Evolutionary conservation across 2,113 vertebrate genomes (phyloP).

Genomic region (Zosterops pallidus): DNA sequence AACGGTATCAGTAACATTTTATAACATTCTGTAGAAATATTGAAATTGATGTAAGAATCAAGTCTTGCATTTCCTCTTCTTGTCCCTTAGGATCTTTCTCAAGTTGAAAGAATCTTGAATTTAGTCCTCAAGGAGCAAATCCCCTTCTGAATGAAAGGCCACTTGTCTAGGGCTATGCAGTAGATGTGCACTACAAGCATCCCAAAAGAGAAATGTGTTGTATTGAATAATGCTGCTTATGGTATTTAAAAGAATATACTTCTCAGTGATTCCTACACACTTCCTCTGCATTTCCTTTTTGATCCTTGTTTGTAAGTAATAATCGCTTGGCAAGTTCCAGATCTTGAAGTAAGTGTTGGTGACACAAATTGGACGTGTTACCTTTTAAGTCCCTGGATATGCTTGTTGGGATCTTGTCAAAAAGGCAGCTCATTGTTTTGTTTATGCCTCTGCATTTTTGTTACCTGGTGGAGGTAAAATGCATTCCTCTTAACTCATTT

Average conservation of each 20-base stretch:
- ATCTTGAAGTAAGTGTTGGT: neutral
- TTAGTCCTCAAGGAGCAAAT: neutral
- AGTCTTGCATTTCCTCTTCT: neutral
- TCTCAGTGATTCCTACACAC: neutral
- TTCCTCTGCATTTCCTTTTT: neutral
- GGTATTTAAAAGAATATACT: neutral
- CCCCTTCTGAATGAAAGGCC: neutral
- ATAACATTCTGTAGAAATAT: neutral
- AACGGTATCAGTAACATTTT: neutral
- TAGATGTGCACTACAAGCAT: neutral
- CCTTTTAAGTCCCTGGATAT: neutral
- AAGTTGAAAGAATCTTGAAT: neutral
- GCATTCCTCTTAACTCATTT: neutral
- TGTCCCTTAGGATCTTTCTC: neutral
- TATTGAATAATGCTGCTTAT: neutral
- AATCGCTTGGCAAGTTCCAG: neutral
- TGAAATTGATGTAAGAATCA: neutral
- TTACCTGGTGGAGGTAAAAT: accelerated
- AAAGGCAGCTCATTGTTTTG: neutral
- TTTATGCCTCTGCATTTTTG: accelerated
- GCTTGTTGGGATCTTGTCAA: neutral
- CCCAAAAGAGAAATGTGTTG: neutral
- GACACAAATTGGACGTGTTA: neutral
- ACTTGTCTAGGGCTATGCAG: neutral
- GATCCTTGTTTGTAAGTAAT: neutral